Percentiles rank a stretch among this genome's conserved stretches.
phyloP scores from a whole-genome alignment of 2,113 vertebrate species.

The Caloenas nicobarica region DNA sequence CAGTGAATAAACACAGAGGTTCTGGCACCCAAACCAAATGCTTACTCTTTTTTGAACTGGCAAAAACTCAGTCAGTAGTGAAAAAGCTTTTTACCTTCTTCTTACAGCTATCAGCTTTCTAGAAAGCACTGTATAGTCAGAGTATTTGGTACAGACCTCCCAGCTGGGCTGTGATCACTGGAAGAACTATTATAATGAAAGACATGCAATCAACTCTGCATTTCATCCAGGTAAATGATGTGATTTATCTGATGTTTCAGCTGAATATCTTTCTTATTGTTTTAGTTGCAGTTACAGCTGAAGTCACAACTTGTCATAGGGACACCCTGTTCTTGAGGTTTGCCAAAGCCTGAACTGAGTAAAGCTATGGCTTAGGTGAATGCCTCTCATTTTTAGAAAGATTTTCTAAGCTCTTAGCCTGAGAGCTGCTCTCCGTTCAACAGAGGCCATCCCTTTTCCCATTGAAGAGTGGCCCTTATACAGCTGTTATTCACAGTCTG shows the following conservation, averaged over 20 bases:
- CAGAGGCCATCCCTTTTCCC: not conserved
- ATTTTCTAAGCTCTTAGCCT: not conserved
- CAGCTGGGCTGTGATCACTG: not conserved
- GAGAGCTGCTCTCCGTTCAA: not conserved
- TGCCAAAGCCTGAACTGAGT: not conserved
- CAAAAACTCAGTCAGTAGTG: not conserved
- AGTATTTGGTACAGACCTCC: not conserved
- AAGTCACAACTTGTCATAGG: not conserved
- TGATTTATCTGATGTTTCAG: not conserved
- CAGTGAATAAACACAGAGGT: not conserved
- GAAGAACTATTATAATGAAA: not conserved
- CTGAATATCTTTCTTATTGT: not conserved
- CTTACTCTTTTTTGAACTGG: not conserved
- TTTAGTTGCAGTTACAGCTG: not conserved
- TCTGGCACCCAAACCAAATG: not conserved
- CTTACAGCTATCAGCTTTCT: not conserved
- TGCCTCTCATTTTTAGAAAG: not conserved
- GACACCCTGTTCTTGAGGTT: fast-evolving
- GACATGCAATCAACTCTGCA: not conserved
- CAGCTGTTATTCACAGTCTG: not conserved
- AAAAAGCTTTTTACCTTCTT: not conserved
- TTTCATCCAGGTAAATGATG: not conserved
- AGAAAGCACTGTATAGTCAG: not conserved
- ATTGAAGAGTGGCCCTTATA: not conserved
- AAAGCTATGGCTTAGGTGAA: not conserved